Conservation (phyloP, 2,113 vertebrate genomes). For the Nibea coibor region DNA sequence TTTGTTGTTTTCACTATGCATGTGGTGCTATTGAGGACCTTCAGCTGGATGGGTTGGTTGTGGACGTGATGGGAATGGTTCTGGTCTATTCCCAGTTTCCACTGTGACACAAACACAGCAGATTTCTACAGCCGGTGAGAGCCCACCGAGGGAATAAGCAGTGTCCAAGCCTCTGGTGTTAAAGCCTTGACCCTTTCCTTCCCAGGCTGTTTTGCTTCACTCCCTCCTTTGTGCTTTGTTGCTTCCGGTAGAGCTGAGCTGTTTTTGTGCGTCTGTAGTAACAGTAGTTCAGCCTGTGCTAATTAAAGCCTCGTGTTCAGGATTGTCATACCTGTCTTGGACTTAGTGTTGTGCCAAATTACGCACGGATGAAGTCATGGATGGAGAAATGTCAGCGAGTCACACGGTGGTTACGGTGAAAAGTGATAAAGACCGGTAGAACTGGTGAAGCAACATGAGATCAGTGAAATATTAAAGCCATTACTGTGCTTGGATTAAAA, state of each 20-base stretch:
- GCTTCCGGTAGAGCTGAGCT: slow-evolving; percentile 19
- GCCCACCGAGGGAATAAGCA: slow-evolving; percentile 31
- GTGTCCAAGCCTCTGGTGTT: slow-evolving; percentile 2
- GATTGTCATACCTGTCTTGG: slow-evolving; percentile 56
- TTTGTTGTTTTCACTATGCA: not conserved
- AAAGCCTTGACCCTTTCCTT: slow-evolving; percentile 35
- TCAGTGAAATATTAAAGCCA: not conserved
- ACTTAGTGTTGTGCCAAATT: not conserved
- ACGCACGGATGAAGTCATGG: not conserved
- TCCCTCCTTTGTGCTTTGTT: slow-evolving; percentile 14
- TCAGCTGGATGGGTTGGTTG: slow-evolving; percentile 32
- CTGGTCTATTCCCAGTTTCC: slow-evolving; percentile 39
- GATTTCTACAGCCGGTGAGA: slow-evolving; percentile 36
- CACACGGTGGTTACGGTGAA: not conserved
- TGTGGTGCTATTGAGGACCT: not conserved
- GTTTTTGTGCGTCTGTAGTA: not conserved
- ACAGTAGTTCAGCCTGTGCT: not conserved
- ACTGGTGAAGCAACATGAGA: not conserved
- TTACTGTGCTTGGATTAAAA: not conserved
- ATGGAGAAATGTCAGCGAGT: not conserved
- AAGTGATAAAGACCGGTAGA: not conserved
- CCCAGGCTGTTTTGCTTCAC: slow-evolving; percentile 11
- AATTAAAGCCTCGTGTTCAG: slow-evolving; percentile 43
- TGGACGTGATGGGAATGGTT: slow-evolving; percentile 62
- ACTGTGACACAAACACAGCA: slow-evolving; percentile 24